phyloP scores from a whole-genome alignment of 2,888 invertebrate genomes.

The Hypselothyrea guttata region DNA sequence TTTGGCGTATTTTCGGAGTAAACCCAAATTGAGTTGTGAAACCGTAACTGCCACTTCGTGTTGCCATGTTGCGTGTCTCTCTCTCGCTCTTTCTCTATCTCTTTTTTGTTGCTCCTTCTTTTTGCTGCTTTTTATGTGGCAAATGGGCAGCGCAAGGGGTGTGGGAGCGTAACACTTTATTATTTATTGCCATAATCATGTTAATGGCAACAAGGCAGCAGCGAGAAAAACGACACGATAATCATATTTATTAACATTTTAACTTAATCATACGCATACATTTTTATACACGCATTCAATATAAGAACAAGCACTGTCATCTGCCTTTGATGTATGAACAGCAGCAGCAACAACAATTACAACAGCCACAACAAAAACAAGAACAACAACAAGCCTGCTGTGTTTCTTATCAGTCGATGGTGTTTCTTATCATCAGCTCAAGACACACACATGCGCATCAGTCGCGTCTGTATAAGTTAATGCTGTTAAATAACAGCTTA shows the following conservation, averaged over 20 bases:
- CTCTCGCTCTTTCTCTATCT: too few relatives aligned
- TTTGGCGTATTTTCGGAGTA: constrained; percentile 1
- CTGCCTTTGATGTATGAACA: constrained; percentile 35
- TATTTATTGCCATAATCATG: constrained; percentile 69
- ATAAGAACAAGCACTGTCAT: constrained; percentile 6
- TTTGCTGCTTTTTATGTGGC: not conserved
- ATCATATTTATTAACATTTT: constrained; percentile 71
- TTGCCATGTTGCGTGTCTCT: constrained; percentile 3
- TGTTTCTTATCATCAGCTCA: not conserved
- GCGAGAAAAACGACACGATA: constrained; percentile 49
- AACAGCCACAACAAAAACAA: not conserved
- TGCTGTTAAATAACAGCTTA: too few relatives aligned
- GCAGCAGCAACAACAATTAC: not conserved
- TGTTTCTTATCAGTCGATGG: too few relatives aligned
- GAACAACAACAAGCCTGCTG: constrained; percentile 5
- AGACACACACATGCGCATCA: not conserved
- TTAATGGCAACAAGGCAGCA: constrained; percentile 59
- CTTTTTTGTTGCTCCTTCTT: not conserved
- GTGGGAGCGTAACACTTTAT: constrained; percentile 48
- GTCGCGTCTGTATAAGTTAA: constrained; percentile 5
- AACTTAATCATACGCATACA: constrained; percentile 58
- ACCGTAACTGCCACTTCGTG: not conserved
- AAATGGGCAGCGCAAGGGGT: too few relatives aligned
- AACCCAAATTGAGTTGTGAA: constrained; percentile 24
- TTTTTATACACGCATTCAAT: not conserved